Conservation (phyloP, 1,140 invertebrate genomes). For the Paraescarpia echinospica region DNA sequence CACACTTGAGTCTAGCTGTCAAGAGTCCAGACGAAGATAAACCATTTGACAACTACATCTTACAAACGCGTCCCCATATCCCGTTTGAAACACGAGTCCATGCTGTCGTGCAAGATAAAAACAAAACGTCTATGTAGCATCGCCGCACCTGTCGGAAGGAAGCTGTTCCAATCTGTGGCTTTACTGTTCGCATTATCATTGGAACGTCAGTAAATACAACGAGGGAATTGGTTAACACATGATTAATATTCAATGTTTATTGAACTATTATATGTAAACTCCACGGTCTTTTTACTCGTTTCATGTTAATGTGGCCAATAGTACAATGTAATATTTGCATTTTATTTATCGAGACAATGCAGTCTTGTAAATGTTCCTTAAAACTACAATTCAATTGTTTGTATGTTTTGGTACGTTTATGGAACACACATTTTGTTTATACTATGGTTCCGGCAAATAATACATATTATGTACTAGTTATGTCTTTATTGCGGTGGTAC, state of each 20-base stretch:
- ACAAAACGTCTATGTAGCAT: background rate
- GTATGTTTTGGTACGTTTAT: no score
- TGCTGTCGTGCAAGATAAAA: background rate
- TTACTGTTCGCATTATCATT: background rate
- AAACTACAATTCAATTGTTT: no score
- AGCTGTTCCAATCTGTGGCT: background rate
- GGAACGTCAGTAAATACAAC: background rate
- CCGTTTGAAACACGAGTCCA: background rate
- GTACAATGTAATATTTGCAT: no score
- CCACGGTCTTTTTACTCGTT: no score
- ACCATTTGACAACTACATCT: background rate
- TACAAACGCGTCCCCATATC: background rate
- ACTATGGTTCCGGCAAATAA: no score
- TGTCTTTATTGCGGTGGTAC: no score
- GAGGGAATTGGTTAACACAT: background rate
- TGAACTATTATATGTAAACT: background rate
- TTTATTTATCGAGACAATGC: no score
- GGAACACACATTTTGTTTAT: no score
- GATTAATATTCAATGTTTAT: background rate
- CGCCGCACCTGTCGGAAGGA: background rate
- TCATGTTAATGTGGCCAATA: no score
- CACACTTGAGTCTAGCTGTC: background rate
- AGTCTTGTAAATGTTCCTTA: no score
- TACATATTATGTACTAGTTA: no score
- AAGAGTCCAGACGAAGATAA: background rate